A percentile compares a stretch with the other conserved stretches of the same genome.
These are phyloP conservation scores for Netelia inedita DNA, from an alignment of 2,888 invertebrate species.

Conservation along the genomic window DNA sequence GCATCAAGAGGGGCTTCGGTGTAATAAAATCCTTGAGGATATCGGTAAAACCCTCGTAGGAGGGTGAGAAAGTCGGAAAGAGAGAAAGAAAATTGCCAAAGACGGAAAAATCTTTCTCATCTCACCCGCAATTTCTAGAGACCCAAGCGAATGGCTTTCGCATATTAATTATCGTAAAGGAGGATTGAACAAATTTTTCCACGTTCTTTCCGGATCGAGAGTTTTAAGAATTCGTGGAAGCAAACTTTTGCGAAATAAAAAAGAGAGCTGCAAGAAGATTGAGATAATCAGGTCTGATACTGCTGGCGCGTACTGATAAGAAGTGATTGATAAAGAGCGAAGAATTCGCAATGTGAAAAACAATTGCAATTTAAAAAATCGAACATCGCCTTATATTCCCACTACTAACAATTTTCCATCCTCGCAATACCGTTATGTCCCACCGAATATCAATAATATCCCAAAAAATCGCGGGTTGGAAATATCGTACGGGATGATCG, in stretches of 20 bases:
- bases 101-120: conserved; percentile 19
- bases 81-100: background rate
- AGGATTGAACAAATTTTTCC: background rate
- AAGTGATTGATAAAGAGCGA: too few species aligned
- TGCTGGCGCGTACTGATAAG: background rate
- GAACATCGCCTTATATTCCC: too few species aligned
- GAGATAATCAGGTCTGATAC: background rate
- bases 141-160: conserved; percentile 7
- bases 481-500: too few species aligned
- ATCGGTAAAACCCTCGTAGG: background rate
- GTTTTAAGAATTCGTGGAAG: background rate
- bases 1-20: background rate
- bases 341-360: too few species aligned
- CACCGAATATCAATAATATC: too few species aligned
- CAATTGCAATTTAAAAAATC: too few species aligned
- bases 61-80: background rate
- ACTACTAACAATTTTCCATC: too few species aligned
- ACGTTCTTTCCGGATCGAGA: background rate
- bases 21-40: conserved; percentile 16
- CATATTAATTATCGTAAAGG: conserved; percentile 14
- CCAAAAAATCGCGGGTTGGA: too few species aligned
- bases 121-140: background rate
- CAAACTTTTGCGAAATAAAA: background rate
- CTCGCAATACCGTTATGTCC: too few species aligned
- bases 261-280: background rate